Evolutionary conservation across 35 echinoderm and acorn worm species (phyloP), one percentile per base, ranked within the genome.

Genomic region (Amphiura filiformis): DNA sequence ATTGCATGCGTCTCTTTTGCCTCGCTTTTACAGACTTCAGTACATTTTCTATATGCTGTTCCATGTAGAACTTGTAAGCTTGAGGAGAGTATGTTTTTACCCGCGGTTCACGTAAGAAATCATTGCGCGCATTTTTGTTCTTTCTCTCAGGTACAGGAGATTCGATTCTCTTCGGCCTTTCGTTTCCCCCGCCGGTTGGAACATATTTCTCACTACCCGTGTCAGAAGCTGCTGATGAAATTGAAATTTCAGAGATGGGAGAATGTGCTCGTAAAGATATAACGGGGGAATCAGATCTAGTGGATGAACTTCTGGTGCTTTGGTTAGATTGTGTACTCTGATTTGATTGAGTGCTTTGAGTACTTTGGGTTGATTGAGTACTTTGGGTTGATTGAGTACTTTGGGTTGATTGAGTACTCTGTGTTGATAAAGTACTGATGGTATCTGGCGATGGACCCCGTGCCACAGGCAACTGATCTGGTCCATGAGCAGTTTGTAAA

Each of bases 1-100:
- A 85, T 82, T 99, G 96, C 80, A 84, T 90, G 28, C 92, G 82
- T 1, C 96, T 70, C 34, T 86, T 88, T 15, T 87, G 57, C 33
- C 96, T 52, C 83, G 94, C 93, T 31, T 87, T 83, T 38, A 95
- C 87, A 0, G 93, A 92, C 80, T 99, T 99, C 90, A 99, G 84
- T 13, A 99, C 92, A 84, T 99, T 99, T 84, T 99, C 96, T 38
- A 99, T 84, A 78, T 99, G 96, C 41, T 99, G 96, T 39, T 99
- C 96, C 96, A 99, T 99, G 81, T 99, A 99, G 82, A 99, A 99
- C 31, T 99, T 99, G 81, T 94, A 99, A 22, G 96, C 96, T 61
- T 94, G 84, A 0, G 96, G 92, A 0, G 87, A 92, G 80, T 94
- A 99, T 0, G 87, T 82, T 57, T 95, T 99, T 39, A 99, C 90